Conservation (phyloP, 2,888 invertebrate genomes). For the Phlogophora meticulosa region DNA sequence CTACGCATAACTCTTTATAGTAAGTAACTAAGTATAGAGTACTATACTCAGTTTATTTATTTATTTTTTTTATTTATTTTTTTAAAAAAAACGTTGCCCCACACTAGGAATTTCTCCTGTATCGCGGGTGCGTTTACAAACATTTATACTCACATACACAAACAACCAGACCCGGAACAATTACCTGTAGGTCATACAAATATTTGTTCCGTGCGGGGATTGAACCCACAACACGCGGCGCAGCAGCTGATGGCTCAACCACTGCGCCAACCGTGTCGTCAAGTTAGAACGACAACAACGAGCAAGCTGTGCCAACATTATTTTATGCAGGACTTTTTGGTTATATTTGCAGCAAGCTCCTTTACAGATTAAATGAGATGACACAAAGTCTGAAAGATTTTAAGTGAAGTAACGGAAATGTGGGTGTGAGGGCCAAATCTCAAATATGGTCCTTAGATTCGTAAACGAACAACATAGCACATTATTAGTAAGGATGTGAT, state of each 20-base stretch:
- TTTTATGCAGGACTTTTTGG: slow-evolving; percentile 47
- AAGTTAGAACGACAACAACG: slow-evolving; percentile 59
- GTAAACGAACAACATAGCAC: background rate
- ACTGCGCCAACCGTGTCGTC: too few relatives aligned
- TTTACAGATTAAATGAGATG: background rate
- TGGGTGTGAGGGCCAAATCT: background rate
- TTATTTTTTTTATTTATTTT: too few relatives aligned
- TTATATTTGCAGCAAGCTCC: background rate
- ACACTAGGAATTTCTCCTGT: too few relatives aligned
- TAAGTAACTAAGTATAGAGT: slow-evolving; percentile 27
- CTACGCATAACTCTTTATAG: slow-evolving; percentile 55
- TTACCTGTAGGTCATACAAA: too few relatives aligned
- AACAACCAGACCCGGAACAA: too few relatives aligned
- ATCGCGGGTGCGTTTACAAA: too few relatives aligned
- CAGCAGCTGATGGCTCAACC: too few relatives aligned
- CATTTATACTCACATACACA: too few relatives aligned
- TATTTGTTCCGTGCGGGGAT: too few relatives aligned
- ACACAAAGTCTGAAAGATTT: background rate
- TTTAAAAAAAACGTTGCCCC: too few relatives aligned
- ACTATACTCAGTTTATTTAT: slow-evolving; percentile 47
- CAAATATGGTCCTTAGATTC: background rate
- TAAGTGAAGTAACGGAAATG: background rate
- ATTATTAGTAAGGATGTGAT: too few relatives aligned
- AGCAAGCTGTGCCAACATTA: slow-evolving; percentile 66
- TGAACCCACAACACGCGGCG: too few relatives aligned